Percentiles rank a stretch among this genome's conserved stretches.
Evolutionary conservation across 2,113 vertebrate genomes (phyloP).

Genomic region (Symphodus melops): DNA sequence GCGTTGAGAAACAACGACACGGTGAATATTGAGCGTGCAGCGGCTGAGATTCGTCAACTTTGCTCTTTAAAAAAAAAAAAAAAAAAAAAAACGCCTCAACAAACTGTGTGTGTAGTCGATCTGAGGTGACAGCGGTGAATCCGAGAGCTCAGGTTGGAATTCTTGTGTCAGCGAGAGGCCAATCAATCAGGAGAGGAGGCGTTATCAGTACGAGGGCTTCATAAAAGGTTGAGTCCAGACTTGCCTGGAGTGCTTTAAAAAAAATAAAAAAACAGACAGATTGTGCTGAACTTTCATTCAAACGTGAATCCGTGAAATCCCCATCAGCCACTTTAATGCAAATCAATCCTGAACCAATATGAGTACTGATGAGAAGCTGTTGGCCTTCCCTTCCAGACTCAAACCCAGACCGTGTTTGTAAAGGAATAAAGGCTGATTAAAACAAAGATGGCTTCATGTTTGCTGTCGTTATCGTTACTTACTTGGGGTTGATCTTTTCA

Average conservation of each 20-base stretch:
- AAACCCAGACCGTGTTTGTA: neutral
- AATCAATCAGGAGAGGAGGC: neutral
- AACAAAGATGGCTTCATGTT: neutral
- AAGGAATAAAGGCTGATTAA: neutral
- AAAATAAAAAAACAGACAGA: neutral
- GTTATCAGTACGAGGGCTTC: neutral
- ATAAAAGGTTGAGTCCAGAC: no score
- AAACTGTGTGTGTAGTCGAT: neutral
- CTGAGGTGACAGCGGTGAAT: neutral
- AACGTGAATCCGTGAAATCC: neutral
- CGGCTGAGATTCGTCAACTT: neutral
- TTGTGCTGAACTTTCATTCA: neutral
- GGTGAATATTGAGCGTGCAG: neutral
- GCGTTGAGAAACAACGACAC: neutral
- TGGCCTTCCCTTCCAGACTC: neutral
- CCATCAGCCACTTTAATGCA: neutral
- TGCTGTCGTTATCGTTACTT: no score
- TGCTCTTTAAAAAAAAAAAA: no score
- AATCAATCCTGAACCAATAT: neutral
- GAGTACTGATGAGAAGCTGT: neutral
- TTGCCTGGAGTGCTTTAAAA: no score
- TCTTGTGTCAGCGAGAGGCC: neutral
- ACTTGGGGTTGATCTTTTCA: conserved; percentile 96
- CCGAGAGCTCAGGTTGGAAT: neutral
- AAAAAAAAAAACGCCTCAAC: no score